Conservation (phyloP, 2,113 vertebrate genomes). For the Microcebus murinus region DNA sequence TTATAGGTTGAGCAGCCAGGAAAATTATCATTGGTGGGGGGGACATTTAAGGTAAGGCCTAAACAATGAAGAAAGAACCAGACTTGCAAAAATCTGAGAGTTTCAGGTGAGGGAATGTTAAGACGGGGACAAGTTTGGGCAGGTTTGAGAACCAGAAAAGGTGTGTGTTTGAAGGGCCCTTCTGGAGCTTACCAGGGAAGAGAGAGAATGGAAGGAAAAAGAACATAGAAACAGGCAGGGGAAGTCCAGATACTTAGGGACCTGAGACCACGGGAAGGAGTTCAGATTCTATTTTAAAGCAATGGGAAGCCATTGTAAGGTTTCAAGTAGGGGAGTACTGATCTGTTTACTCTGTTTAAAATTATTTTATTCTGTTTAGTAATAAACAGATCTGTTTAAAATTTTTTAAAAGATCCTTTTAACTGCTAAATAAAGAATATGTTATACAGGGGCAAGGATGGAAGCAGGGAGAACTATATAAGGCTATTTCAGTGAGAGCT, state of each 20-base stretch:
- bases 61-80: background rate
- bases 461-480: background rate
- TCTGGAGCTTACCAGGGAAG: background rate
- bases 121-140: background rate
- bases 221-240: background rate
- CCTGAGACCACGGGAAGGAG: background rate
- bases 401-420: background rate
- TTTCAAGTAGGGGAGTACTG: background rate
- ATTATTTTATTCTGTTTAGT: background rate
- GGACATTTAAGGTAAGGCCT: background rate
- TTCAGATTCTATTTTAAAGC: background rate
- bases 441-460: background rate
- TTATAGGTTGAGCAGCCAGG: background rate
- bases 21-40: background rate
- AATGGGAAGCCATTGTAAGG: background rate
- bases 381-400: background rate
- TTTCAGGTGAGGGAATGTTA: background rate
- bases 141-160: background rate
- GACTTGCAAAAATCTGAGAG: background rate
- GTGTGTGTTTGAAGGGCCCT: background rate
- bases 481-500: background rate
- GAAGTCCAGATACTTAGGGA: background rate
- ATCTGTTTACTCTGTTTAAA: background rate
- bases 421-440: background rate
- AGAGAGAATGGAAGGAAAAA: background rate